These are phyloP conservation scores for Discoglossus pictus DNA, from an alignment of 2,797 vertebrate species.

Conservation along the genomic window DNA sequence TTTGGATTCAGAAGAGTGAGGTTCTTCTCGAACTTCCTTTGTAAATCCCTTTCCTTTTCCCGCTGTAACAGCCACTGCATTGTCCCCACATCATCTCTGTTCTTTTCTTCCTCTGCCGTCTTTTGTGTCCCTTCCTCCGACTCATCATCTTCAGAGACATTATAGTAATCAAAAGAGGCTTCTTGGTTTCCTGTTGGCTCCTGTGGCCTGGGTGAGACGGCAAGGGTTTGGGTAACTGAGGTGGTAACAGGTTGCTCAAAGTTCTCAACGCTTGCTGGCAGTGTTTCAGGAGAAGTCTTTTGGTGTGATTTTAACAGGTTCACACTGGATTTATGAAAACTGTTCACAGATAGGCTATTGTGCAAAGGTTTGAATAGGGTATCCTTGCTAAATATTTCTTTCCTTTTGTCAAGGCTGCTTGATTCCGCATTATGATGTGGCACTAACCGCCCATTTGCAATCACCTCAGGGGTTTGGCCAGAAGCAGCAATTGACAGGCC, in stretches of 20 bases:
- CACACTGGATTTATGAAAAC: slow-evolving; percentile 89
- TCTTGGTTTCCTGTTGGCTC: slow-evolving; percentile 81
- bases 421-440: slow-evolving; percentile 85
- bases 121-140: slow-evolving; percentile 89
- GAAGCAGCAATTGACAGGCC: slow-evolving; percentile 54
- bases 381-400: slow-evolving; percentile 96
- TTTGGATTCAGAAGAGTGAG: slow-evolving; percentile 94
- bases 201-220: slow-evolving; percentile 80
- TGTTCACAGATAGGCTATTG: slow-evolving; percentile 89
- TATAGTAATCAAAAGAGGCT: slow-evolving; percentile 95
- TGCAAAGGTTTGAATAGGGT: slow-evolving; percentile 93
- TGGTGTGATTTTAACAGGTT: slow-evolving; percentile 90
- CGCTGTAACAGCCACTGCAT: slow-evolving; percentile 97
- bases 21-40: slow-evolving; percentile 96
- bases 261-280: slow-evolving; percentile 83
- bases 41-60: slow-evolving; percentile 93
- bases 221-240: slow-evolving; percentile 76
- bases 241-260: slow-evolving; percentile 85
- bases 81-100: slow-evolving; percentile 82
- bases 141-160: slow-evolving; percentile 93
- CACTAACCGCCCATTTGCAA: slow-evolving; percentile 83
- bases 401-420: slow-evolving; percentile 88
- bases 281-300: slow-evolving; percentile 81
- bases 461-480: slow-evolving; percentile 75
- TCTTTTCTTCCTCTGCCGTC: slow-evolving; percentile 81